Conservation (phyloP, 2,888 invertebrate species). For the Nasonia oneida region DNA sequence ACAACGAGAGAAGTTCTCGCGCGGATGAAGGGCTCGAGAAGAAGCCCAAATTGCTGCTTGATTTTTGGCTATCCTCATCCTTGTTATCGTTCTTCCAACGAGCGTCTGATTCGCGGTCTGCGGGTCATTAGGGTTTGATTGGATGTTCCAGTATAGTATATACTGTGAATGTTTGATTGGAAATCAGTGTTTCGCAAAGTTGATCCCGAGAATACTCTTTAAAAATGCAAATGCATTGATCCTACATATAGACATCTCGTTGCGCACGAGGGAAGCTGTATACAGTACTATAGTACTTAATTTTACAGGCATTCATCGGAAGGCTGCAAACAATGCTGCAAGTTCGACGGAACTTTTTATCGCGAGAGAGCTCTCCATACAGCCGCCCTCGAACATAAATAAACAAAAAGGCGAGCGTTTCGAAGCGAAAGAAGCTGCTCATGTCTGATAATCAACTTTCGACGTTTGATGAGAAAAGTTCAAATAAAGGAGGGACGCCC, state of each 20-base stretch:
- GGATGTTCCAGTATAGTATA: neutral
- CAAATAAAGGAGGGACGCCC: neutral
- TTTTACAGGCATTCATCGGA: neutral
- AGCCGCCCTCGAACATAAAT: neutral
- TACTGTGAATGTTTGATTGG: neutral
- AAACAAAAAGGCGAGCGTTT: neutral
- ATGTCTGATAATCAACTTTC: neutral
- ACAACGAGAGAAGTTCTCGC: neutral
- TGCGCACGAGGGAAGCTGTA: too few species aligned
- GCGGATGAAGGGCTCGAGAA: neutral
- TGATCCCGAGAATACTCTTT: neutral
- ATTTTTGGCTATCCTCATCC: neutral
- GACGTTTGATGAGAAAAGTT: slow-evolving; percentile 43
- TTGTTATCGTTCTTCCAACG: neutral
- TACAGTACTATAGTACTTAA: neutral
- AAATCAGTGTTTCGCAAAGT: neutral
- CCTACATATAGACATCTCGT: neutral
- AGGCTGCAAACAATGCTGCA: too few species aligned
- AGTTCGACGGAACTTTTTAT: neutral
- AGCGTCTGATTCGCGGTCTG: neutral
- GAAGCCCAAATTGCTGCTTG: neutral
- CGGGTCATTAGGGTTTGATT: neutral
- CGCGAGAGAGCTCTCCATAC: neutral
- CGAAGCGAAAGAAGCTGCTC: slow-evolving; percentile 1
- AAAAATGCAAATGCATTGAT: neutral